These are phyloP conservation scores for Isurus oxyrinchus DNA, from an alignment of 2,113 vertebrate genomes.

Conservation along the genomic window DNA sequence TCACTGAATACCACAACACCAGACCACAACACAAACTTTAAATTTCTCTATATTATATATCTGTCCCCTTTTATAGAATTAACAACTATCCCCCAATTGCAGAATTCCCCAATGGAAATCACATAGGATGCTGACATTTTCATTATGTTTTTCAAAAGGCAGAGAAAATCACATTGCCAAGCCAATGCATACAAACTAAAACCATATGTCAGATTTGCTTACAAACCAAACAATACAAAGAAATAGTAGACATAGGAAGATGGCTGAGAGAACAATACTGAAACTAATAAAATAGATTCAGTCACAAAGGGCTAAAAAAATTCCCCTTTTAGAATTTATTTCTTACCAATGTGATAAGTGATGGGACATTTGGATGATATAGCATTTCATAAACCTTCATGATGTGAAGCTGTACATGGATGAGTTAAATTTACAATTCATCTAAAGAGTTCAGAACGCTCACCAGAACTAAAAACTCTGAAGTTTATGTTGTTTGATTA, in stretches of 20 bases:
- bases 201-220: neutral
- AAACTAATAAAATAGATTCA: neutral
- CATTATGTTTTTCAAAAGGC: neutral
- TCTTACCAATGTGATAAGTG: neutral
- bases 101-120: neutral
- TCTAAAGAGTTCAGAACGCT: neutral
- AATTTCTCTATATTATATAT: neutral
- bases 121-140: neutral
- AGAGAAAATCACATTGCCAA: neutral
- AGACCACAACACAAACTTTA: too few relatives aligned
- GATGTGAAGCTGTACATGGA: neutral
- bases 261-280: neutral
- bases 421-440: slow-evolving; percentile 9
- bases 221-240: neutral
- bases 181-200: neutral
- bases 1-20: neutral
- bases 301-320: neutral
- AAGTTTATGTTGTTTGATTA: slow-evolving; percentile 4
- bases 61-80: neutral
- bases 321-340: neutral
- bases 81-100: neutral
- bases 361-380: neutral
- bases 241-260: neutral
- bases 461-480: neutral
- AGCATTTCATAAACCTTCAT: neutral